A percentile compares a stretch with the other conserved stretches of the same genome.
These are phyloP conservation scores for Malthinus flaveolus DNA, from an alignment of 2,888 invertebrate species.

Conservation along the genomic window DNA sequence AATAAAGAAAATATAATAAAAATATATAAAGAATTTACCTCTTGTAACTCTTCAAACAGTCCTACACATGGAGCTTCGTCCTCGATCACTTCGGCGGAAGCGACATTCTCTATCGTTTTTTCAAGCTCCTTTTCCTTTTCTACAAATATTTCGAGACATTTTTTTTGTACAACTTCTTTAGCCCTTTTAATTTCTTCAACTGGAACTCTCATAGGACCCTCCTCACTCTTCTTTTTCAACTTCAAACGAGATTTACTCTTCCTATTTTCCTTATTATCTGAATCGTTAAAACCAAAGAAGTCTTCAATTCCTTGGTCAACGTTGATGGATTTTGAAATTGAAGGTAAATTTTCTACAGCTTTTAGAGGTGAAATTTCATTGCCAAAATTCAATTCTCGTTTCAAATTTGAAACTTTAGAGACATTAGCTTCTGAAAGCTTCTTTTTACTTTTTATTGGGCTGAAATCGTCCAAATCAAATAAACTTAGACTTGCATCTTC, in stretches of 20 bases:
- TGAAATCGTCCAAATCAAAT: conserved; percentile 8
- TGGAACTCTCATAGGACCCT: conserved; percentile 18
- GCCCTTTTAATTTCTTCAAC: conserved; percentile 13
- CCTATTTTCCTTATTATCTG: conserved; percentile 13
- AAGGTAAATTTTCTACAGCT: not conserved
- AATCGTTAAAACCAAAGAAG: conserved; percentile 18
- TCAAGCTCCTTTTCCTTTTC: not conserved
- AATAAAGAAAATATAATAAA: conserved; percentile 2
- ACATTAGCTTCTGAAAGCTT: not conserved
- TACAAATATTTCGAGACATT: not conserved
- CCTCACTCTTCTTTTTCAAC: not conserved
- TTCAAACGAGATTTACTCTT: conserved; percentile 1
- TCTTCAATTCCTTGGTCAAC: not conserved
- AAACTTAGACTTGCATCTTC: not conserved
- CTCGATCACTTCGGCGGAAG: not conserved
- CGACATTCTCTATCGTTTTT: not conserved
- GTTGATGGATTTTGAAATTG: not conserved
- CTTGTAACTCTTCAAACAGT: conserved; percentile 27
- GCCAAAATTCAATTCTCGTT: not conserved
- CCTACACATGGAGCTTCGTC: conserved; percentile 8
- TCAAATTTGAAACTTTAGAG: not conserved
- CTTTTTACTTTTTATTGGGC: not conserved
- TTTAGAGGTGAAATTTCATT: not conserved
- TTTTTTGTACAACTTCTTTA: conserved; percentile 1
- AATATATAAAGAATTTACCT: not conserved